A percentile compares a stretch with the other conserved stretches of the same genome.
Conservation (phyloP, 2,797 vertebrate species). For the Scyliorhinus canicula region DNA sequence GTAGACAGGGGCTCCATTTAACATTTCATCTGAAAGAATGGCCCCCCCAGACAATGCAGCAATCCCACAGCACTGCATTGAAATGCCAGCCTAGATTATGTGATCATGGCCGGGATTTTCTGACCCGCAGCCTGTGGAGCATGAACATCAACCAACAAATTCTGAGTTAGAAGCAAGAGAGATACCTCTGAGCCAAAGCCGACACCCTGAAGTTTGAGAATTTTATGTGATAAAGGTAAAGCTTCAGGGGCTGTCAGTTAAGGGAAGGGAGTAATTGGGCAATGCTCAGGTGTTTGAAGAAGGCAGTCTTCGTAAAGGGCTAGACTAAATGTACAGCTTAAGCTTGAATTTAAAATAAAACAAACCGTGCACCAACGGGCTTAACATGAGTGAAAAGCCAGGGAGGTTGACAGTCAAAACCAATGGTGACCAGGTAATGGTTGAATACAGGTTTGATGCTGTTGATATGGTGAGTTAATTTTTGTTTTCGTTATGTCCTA, state of each 20-base stretch:
- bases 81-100: neutral
- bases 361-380: neutral
- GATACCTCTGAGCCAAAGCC: neutral
- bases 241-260: neutral
- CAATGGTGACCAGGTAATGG: neutral
- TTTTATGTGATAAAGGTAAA: neutral
- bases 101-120: no score
- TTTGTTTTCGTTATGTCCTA: no score
- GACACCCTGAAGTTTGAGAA: neutral
- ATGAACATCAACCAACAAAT: neutral
- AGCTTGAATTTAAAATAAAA: neutral
- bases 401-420: neutral
- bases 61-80: neutral
- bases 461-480: neutral
- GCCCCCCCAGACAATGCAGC: neutral
- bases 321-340: neutral
- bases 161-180: neutral
- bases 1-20: neutral
- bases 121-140: no score
- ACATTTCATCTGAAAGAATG: neutral
- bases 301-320: neutral
- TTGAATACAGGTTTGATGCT: neutral
- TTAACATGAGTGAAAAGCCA: neutral
- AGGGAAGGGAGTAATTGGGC: neutral
- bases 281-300: neutral